Base-by-base conservation (phyloP, 2,888 invertebrate species). In the Yponomeuta sedellus region DNA sequence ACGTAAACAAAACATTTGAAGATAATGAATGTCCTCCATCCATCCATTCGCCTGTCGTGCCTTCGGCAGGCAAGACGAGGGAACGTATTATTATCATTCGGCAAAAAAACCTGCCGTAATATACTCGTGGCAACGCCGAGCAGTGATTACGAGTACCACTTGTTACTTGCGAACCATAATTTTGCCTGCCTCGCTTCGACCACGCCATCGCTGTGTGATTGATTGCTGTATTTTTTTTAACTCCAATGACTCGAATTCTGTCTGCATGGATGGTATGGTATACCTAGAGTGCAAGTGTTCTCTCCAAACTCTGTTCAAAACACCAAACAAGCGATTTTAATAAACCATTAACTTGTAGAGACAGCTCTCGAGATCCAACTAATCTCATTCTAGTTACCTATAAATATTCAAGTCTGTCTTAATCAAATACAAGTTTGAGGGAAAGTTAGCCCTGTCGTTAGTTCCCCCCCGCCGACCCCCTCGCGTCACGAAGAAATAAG, bases 401-500 rank as follows among this genome's bases (percentile, higher is more conserved):
- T 52, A 52, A 52, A 52, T 52, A 52, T 52, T 52, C 44, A 52
- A 52, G 66, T 64, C 66, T 67, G 67, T 71, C 67, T 75, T 71
- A 76, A 77, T 77, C 73, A 76, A 78, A 78, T 78, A 77, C 72
- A 79, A 80, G 77, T 80, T 77, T 76, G 73, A 58, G 77, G 75
- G 79, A 83, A 83, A 85, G 82, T 86, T 78, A 75, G 78, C 76
- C 74, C 73, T 73, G 74, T 61, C 71, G 74, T 73, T 74, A 73
- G 74, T 73, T 71, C 76, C 73, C 75, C 79, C 75, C 75, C 78
- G 72, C 34, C 75, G 73, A 76, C 76, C 79, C 80, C 80, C 77
- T 79, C 80, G 44, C 12, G 80, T 83, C 83, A 83, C 85, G 86
- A 87, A 88, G 86, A 87, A 88, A 88, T 88, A 86, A 86, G 65